Evolutionary conservation across 2,797 vertebrate genomes (phyloP).

Genomic region (Pterois miles): DNA sequence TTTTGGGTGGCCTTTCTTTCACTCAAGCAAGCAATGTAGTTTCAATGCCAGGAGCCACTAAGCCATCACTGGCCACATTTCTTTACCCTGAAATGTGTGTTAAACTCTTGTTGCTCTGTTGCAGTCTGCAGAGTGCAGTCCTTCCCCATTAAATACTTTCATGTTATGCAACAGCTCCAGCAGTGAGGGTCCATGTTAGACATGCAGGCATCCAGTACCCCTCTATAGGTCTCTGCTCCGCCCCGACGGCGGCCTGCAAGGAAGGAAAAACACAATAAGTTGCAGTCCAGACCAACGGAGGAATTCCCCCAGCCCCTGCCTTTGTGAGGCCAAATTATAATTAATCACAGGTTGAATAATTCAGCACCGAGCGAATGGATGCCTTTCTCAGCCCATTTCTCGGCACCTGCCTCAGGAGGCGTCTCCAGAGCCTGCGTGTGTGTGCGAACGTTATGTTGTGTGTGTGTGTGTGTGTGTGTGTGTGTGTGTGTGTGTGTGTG

Average conservation of each 20-base stretch:
- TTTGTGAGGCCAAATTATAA: conserved; percentile 75
- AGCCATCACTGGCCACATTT: conserved; percentile 19
- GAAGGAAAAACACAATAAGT: conserved; percentile 73
- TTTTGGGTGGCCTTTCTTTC: conserved; percentile 25
- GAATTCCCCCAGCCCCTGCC: conserved; percentile 73
- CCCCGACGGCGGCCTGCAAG: conserved; percentile 50
- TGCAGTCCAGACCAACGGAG: conserved; percentile 64
- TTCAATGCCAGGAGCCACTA: conserved; percentile 22
- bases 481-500: conserved; percentile 17
- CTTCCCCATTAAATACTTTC: conserved; percentile 25
- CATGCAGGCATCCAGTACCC: conserved; percentile 50
- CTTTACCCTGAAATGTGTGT: conserved; percentile 40
- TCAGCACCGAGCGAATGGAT: conserved; percentile 56
- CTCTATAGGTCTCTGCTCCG: conserved; percentile 41
- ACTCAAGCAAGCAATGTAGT: conserved; percentile 4
- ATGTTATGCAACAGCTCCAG: conserved; percentile 52
- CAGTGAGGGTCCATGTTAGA: conserved; percentile 40
- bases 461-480: conserved; percentile 30
- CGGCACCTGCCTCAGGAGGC: conserved; percentile 63
- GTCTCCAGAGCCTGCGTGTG: conserved; percentile 41
- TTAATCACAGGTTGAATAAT: conserved; percentile 78
- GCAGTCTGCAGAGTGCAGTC: conserved; percentile 28
- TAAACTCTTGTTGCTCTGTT: conserved; percentile 19
- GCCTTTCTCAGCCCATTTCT: conserved; percentile 61
- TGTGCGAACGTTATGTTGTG: conserved; percentile 19